These are phyloP conservation scores for Melanophora roralis DNA, from an alignment of 2,888 invertebrate species.

Conservation along the genomic window DNA sequence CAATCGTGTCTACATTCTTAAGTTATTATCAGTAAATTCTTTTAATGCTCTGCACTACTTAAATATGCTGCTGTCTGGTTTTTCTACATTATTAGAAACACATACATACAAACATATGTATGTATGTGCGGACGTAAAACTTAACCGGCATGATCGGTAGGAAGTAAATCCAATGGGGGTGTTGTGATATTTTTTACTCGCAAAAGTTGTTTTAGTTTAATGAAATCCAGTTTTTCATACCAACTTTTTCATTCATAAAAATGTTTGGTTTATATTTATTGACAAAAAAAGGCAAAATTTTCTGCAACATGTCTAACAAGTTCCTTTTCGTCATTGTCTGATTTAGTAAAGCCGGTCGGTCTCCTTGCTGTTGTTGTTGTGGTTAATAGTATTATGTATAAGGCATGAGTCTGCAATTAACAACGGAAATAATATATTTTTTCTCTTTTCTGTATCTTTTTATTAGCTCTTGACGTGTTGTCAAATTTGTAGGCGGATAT, in stretches of 20 bases:
- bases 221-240: conserved; percentile 37
- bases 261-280: conserved; percentile 43
- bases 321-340: neutral
- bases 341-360: conserved; percentile 17
- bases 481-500: conserved; percentile 1
- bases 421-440: conserved; percentile 50
- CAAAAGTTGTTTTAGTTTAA: conserved; percentile 6
- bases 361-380: neutral
- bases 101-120: conserved; percentile 22
- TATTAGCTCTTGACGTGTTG: neutral
- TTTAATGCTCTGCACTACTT: neutral
- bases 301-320: conserved; percentile 43
- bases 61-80: conserved; percentile 39
- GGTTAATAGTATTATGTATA: conserved; percentile 21
- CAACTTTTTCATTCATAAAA: conserved; percentile 38
- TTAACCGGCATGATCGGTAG: neutral
- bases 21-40: neutral
- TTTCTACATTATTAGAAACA: conserved; percentile 13
- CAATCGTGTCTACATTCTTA: too few species aligned
- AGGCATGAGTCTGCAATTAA: conserved; percentile 38
- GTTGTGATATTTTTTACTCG: conserved; percentile 18
- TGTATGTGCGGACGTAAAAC: neutral
- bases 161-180: conserved; percentile 57
- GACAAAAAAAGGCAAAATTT: conserved; percentile 44
- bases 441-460: neutral